A percentile compares a stretch with the other conserved stretches of the same genome.
Evolutionary conservation across 2,797 vertebrate species (phyloP).

Genomic region (Knipowitschia caucasica): DNA sequence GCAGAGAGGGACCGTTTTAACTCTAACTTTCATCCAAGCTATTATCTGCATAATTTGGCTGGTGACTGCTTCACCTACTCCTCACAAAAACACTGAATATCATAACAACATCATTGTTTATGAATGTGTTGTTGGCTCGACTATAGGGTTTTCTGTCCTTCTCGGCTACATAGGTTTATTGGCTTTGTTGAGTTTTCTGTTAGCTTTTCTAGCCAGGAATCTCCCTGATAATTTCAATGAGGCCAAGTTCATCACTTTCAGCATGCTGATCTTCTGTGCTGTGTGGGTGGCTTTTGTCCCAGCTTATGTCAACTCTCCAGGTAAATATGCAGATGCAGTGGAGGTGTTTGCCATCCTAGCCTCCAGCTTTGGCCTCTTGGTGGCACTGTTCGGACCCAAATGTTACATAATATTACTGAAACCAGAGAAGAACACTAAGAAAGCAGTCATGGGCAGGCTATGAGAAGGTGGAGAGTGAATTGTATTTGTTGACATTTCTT

Average conservation of each 20-base stretch:
- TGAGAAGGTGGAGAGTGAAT: not conserved
- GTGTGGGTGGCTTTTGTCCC: conserved; percentile 63
- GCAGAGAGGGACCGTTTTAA: conserved; percentile 62
- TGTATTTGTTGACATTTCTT: not conserved
- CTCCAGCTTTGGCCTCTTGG: conserved; percentile 64
- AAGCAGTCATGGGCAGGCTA: conserved; percentile 45
- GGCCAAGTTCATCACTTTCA: conserved; percentile 53
- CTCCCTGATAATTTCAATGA: conserved; percentile 58
- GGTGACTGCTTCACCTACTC: conserved; percentile 47
- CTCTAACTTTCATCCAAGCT: conserved; percentile 47
- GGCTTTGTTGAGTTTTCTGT: conserved; percentile 52
- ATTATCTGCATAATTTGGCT: conserved; percentile 50
- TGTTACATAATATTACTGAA: conserved; percentile 56
- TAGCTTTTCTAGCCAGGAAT: conserved; percentile 65
- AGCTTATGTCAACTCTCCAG: conserved; percentile 70
- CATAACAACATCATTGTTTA: conserved; percentile 63
- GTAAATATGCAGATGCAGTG: conserved; percentile 67
- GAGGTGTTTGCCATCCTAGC: conserved; percentile 72
- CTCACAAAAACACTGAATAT: conserved; percentile 61
- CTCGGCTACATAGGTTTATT: conserved; percentile 62
- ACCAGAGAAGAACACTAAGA: conserved; percentile 68
- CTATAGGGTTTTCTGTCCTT: conserved; percentile 50
- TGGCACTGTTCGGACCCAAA: conserved; percentile 67
- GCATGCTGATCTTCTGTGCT: conserved; percentile 57
- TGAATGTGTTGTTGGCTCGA: conserved; percentile 61